Evolutionary conservation across 2,113 vertebrate genomes (phyloP), one percentile per base, ranked within the genome.

Genomic region (Coracopsis vasa): DNA sequence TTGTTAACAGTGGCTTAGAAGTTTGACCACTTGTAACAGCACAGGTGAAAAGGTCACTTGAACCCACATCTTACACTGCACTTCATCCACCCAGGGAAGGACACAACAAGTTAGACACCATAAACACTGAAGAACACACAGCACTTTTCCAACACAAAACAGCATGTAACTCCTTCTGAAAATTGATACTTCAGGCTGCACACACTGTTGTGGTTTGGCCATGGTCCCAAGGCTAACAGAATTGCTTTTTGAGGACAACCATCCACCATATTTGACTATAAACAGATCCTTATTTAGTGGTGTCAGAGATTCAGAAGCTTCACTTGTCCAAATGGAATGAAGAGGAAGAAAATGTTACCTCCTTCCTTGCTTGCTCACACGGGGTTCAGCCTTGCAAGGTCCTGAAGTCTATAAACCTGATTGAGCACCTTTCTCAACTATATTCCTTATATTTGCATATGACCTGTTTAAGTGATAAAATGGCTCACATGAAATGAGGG

Each of bases 71-170:
- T 82, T 73, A 58, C 14, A 15, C 19, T 69, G 53, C 17, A 27
- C 24, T 15, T 74, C 44, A 73, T 33, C 37, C 73, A 11, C 25
- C 10, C 28, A 45, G 29, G 31, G 25, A 77, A 87, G 41, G 13
- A 13, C 41, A 51, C 31, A 69, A 54, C 45, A 91, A 85, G 35
- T 37, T 29, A 69, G 37, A 53, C 11, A 41, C 11, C 10, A 15
- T 7, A 61, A 6, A 56, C 14, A 13, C 13, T 39, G 35, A 56
- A 82, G 51, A 79, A 39, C 8, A 56, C 0, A 0, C 20, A 50
- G 12, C 24, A 29, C 17, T 74, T 90, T 64, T 61, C 21, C 18
- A 28, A 82, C 61, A 51, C 6, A 64, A 27, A 73, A 16, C 10
- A 54, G 6, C 8, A 5, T 1, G 11, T 29, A 45, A 21, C 5